These are phyloP conservation scores for Myotis myotis DNA, from an alignment of 2,797 vertebrate species.

Conservation along the genomic window DNA sequence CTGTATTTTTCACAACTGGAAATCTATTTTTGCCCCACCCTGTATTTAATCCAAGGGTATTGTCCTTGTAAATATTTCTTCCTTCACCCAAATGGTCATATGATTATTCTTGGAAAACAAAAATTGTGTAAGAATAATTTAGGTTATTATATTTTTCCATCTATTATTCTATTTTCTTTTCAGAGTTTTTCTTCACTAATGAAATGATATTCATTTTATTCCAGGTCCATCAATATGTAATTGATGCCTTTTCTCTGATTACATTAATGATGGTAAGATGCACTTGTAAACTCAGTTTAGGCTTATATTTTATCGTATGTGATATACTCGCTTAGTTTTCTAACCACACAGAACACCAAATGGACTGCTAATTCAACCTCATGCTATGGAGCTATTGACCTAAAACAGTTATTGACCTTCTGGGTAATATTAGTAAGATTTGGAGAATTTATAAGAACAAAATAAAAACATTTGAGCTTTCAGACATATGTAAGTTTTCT, in stretches of 20 bases:
- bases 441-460: not conserved
- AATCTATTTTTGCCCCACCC: not conserved
- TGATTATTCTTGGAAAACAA: conserved; percentile 39
- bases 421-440: not conserved
- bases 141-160: conserved; percentile 14
- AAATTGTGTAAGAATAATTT: conserved; percentile 36
- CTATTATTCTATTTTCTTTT: conserved; percentile 39
- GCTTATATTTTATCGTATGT: not conserved
- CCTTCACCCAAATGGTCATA: not conserved
- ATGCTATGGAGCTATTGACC: not conserved
- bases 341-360: not conserved
- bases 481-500: not conserved
- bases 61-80: not conserved
- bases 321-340: not conserved
- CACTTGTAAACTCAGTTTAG: conserved; percentile 22
- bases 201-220: conserved; percentile 48
- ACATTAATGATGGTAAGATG: conserved; percentile 25
- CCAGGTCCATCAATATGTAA: not conserved
- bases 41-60: not conserved
- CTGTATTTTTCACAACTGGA: not conserved
- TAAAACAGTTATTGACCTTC: not conserved
- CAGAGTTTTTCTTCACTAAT: conserved; percentile 28
- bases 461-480: conserved; percentile 15
- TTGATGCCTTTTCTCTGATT: not conserved
- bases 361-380: conserved; percentile 22